These are phyloP conservation scores for Semnopithecus entellus DNA, from an alignment of 2,113 vertebrate species.

Conservation along the genomic window DNA sequence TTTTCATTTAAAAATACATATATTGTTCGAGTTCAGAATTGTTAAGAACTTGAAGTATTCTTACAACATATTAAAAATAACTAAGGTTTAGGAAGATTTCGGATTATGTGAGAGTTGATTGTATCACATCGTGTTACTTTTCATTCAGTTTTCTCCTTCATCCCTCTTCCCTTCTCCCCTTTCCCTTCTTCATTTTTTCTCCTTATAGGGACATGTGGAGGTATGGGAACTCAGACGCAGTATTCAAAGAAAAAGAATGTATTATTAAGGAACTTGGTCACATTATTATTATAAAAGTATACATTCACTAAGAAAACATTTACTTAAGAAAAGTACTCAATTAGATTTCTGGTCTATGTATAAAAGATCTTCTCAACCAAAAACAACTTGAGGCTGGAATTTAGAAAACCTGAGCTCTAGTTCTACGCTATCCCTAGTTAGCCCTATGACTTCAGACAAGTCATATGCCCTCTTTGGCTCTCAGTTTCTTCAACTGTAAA, in stretches of 20 bases:
- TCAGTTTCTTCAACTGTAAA: not conserved
- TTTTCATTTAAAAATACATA: not conserved
- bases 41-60: not conserved
- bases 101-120: not conserved
- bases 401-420: not conserved
- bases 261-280: not conserved
- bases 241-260: not conserved
- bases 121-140: not conserved
- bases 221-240: not conserved
- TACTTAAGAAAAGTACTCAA: not conserved
- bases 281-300: not conserved
- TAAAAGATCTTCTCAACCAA: not conserved
- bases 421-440: not conserved
- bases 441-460: not conserved
- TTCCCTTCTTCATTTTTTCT: not conserved
- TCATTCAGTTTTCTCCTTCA: not conserved
- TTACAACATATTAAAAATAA: not conserved
- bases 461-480: not conserved
- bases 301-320: not conserved
- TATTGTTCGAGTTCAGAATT: not conserved
- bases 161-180: not conserved
- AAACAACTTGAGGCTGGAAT: not conserved
- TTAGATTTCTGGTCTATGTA: not conserved
- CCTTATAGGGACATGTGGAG: not conserved
- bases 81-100: not conserved